Evolutionary conservation across 2,888 invertebrate genomes (phyloP).

Genomic region (Parnassius orleans): DNA sequence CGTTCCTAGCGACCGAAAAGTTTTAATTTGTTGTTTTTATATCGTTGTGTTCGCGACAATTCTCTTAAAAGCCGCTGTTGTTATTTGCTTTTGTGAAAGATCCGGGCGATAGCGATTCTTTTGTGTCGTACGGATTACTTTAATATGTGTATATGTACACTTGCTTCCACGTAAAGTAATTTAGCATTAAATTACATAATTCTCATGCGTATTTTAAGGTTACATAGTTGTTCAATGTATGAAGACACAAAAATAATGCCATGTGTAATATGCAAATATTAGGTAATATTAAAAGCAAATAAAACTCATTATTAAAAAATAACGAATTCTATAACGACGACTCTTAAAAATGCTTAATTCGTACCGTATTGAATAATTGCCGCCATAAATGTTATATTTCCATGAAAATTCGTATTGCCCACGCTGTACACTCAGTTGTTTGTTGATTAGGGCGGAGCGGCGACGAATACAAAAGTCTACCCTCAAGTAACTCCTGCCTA

Average conservation of each 20-base stretch:
- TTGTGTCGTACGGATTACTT: neutral
- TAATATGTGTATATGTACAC: neutral
- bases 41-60: constrained; percentile 15
- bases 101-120: neutral
- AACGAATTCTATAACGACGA: too few relatives aligned
- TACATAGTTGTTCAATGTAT: too few relatives aligned
- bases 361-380: neutral
- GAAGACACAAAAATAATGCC: too few relatives aligned
- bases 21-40: constrained; percentile 37
- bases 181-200: neutral
- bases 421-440: constrained; percentile 43
- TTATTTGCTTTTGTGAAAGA: constrained; percentile 2
- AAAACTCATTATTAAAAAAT: too few relatives aligned
- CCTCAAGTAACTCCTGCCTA: constrained; percentile 43
- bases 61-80: constrained; percentile 13
- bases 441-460: constrained; percentile 61
- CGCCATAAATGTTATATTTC: constrained; percentile 20
- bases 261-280: too few relatives aligned
- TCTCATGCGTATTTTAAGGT: too few relatives aligned
- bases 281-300: too few relatives aligned
- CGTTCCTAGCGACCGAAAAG: constrained; percentile 28
- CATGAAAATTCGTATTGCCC: constrained; percentile 29
- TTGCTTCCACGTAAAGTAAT: neutral
- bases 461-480: constrained; percentile 21
- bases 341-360: neutral